Evolutionary conservation across 2,888 invertebrate genomes (phyloP), one percentile per base, ranked within the genome.

Genomic region (Protodeltote pygarga): DNA sequence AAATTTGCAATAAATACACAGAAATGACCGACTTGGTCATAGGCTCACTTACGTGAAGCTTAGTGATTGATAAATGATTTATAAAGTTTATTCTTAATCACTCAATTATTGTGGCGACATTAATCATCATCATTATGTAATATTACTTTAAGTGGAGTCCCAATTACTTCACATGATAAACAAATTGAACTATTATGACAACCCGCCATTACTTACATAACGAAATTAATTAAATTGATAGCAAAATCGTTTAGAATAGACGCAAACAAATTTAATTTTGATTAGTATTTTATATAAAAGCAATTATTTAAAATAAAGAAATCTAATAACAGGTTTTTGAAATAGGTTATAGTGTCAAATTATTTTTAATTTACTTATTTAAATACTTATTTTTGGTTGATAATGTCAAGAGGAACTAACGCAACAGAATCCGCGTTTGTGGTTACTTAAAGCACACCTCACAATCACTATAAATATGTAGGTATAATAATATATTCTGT

Each of bases 131-230:
- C 9, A 33, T 42, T 38, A 41, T 3, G n/a, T 35, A 39, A 51
- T 3, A 21, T 33, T 16, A 16, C 25, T 19, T 17, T 19, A 35
- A 23, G 16, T 32, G 29, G 35, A 41, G 44, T 38, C 31, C 40
- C 51, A 65, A 60, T 64, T 41, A 65, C 42, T 32, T 20, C 9
- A 27, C 42, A 41, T 55, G 34, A 47, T 51, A 54, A 50, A 45
- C 33, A 42, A 23, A 23, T 58, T 58, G 9, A 48, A 27, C 13
- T 13, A 13, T 44, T 35, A 21, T 17, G 42, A 32, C 39, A 42
- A 27, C 11, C 33, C 13, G 9, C 11, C 25, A 49, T 41, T 21
- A 46, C 20, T 34, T 46, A 60, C 16, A 9, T 34, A 51, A 63
- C 5, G 14, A 54, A 45, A 62, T 54, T 62, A 32, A 46, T 49